phyloP scores from a whole-genome alignment of 2,888 invertebrate species.

The Lacanobia wlatinum region DNA sequence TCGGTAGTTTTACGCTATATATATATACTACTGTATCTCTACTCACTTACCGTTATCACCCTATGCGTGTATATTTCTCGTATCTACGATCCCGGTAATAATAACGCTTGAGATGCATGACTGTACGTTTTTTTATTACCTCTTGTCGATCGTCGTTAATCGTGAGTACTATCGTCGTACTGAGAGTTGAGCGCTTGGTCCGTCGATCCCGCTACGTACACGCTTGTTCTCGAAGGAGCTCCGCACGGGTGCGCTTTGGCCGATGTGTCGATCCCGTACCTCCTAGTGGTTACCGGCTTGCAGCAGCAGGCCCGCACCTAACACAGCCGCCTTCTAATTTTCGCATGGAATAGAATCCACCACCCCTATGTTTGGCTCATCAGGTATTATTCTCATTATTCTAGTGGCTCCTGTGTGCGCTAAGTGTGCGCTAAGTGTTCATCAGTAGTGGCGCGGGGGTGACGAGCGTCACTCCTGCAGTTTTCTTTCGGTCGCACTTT shows the following conservation, averaged over 20 bases:
- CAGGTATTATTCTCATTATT: slow-evolving; percentile 90
- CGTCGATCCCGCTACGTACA: slow-evolving; percentile 90
- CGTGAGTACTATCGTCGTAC: slow-evolving; percentile 87
- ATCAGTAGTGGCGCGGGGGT: slow-evolving; percentile 83
- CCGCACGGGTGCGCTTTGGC: slow-evolving; percentile 90
- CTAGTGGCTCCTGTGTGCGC: slow-evolving; percentile 89
- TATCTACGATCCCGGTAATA: slow-evolving; percentile 94
- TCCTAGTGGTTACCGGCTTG: slow-evolving; percentile 87
- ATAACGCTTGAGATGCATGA: slow-evolving; percentile 97
- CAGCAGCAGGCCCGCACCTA: slow-evolving; percentile 89
- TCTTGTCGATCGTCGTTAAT: slow-evolving; percentile 89
- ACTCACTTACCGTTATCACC: slow-evolving; percentile 89
- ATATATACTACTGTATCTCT: slow-evolving; percentile 87
- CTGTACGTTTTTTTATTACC: slow-evolving; percentile 94
- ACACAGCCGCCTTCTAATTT: slow-evolving; percentile 90
- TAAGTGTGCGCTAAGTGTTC: slow-evolving; percentile 87
- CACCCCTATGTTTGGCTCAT: slow-evolving; percentile 90
- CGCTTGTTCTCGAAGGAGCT: slow-evolving; percentile 88
- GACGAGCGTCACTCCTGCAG: slow-evolving; percentile 81
- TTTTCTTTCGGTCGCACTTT: slow-evolving; percentile 85
- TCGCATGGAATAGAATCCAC: slow-evolving; percentile 90
- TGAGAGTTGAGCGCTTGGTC: slow-evolving; percentile 89
- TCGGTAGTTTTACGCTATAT: slow-evolving; percentile 89
- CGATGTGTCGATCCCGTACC: slow-evolving; percentile 87
- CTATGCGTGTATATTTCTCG: slow-evolving; percentile 91